Evolutionary conservation across 1,140 invertebrate species (phyloP), one percentile per base, ranked within the genome.

Genomic region (Zaprionus vittiger): DNA sequence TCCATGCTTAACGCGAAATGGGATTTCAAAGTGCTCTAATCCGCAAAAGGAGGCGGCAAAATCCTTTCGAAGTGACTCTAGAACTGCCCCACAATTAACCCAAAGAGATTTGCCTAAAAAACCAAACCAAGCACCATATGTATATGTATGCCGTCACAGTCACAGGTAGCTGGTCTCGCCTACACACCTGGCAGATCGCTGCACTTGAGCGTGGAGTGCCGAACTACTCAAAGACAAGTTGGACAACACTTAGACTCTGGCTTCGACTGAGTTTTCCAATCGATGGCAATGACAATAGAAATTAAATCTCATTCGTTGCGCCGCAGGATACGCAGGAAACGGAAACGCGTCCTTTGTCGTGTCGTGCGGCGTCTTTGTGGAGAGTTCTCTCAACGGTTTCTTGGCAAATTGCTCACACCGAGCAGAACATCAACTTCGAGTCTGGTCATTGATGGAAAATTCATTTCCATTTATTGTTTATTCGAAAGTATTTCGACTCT

Each of bases 251-350:
- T 34, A 34, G 31, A 34, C 3, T 11, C 31, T 34, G 31, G 31
- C 31, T 34, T 34, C 31, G 9, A 79, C 79, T 82, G 79, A 85
- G 76, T 85, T 87, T 83, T 86, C 20, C 47, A 72, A 85, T 85
- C 62, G 80, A 85, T 68, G 67, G 55, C 41, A 28, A 66, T 77
- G 79, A 86, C 82, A 85, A 85, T 73, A 62, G 57, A 79, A 81
- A 85, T 86, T 79, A 85, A 87, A 79, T 68, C 79, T 72, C 76
- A 85, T 85, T 82, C 76, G 83, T 38, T 85, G 57, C 83, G 83
- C 72, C 72, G 79, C 83, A 86, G 83, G 83, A 79, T 47, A 47
- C 41, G 41, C 83, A 86, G 83, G 83, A 85, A 85, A 85, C 83
- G 83, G 83, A 85, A 85, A 86, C 68, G 66, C 37, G 59, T 69